Conservation (phyloP, 2,797 vertebrate genomes). For the Glossophaga mutica region DNA sequence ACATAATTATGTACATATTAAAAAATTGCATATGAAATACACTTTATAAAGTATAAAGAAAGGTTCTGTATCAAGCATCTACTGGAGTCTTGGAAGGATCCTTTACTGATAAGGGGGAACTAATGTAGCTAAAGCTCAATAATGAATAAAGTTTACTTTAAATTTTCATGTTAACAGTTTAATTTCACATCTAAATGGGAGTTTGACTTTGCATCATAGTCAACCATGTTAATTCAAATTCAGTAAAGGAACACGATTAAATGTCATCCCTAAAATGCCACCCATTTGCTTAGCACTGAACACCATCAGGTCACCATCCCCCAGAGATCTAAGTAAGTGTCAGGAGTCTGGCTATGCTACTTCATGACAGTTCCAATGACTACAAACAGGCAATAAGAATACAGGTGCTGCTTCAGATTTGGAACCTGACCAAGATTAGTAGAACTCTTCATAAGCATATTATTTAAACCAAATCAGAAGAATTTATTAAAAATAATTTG, state of each 20-base stretch:
- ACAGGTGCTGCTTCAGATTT: neutral
- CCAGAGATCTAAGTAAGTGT: neutral
- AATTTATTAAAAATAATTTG: neutral
- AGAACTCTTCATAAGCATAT: neutral
- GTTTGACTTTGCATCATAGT: neutral
- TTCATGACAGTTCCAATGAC: neutral
- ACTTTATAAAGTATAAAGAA: neutral
- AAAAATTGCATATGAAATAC: neutral
- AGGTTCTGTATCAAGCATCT: neutral
- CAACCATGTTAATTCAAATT: neutral
- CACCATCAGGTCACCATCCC: neutral
- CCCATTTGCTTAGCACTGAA: neutral
- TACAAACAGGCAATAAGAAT: neutral
- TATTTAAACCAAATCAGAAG: neutral
- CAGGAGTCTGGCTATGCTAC: neutral
- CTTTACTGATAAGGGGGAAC: neutral
- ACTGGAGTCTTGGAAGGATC: neutral
- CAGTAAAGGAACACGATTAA: neutral
- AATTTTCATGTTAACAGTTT: neutral
- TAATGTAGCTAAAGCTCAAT: neutral
- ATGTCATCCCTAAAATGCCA: neutral
- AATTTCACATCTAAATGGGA: neutral
- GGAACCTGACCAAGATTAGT: neutral
- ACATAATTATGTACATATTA: neutral
- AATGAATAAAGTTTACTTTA: neutral